phyloP scores from a whole-genome alignment of 2,113 vertebrate genomes.

The Xenus cinereus region DNA sequence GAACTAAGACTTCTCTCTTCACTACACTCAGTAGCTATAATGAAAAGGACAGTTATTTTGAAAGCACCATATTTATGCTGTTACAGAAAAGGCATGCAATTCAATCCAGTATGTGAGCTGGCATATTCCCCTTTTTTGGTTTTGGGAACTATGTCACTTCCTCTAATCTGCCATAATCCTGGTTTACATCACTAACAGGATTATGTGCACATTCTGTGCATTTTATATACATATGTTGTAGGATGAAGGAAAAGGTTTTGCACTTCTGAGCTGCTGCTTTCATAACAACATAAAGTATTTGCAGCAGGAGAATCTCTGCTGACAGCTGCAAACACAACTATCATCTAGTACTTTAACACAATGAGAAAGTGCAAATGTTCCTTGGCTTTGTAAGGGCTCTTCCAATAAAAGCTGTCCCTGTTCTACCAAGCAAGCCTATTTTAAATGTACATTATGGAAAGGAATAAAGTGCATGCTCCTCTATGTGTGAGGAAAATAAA shows the following conservation, averaged over 20 bases:
- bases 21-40: neutral
- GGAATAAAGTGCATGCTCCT: neutral
- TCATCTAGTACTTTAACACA: neutral
- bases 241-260: neutral
- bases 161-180: neutral
- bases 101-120: neutral
- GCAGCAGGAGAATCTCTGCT: neutral
- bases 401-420: neutral
- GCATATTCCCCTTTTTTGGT: neutral
- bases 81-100: neutral
- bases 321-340: neutral
- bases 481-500: neutral
- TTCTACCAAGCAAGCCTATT: neutral
- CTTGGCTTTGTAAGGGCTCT: neutral
- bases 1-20: neutral
- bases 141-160: neutral
- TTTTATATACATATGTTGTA: neutral
- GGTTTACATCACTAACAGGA: neutral
- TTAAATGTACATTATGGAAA: neutral
- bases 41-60: neutral
- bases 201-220: neutral
- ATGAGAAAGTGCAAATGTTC: neutral
- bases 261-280: neutral
- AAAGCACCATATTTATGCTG: neutral
- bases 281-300: neutral